phyloP scores from a whole-genome alignment of 2,888 invertebrate species.

The Temnothorax rugatulus region DNA sequence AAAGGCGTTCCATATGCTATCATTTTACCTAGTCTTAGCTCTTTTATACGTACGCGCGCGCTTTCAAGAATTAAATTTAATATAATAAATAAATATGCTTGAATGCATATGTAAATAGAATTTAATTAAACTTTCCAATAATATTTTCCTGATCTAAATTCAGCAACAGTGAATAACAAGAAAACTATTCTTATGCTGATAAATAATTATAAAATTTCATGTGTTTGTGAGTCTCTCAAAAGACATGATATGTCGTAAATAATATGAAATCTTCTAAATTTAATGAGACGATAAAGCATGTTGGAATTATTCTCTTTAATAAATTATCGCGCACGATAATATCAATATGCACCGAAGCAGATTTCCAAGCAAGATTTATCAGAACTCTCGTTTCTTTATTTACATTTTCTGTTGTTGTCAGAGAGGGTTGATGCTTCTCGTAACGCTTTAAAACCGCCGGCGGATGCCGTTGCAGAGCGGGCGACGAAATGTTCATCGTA shows the following conservation, averaged over 20 bases:
- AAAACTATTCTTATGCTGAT: not conserved
- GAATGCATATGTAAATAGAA: not conserved
- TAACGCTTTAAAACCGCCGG: not conserved
- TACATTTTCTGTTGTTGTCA: not conserved
- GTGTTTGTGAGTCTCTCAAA: not conserved
- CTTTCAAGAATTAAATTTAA: not conserved
- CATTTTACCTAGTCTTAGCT: not conserved
- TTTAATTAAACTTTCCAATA: not conserved
- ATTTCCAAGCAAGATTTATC: not conserved
- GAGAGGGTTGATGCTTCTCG: not conserved
- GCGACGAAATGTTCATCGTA: slow-evolving; percentile 24
- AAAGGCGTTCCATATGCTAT: not conserved
- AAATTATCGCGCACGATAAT: not conserved
- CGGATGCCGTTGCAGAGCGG: not conserved
- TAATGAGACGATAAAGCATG: not conserved
- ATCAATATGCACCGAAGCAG: not conserved
- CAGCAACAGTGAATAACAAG: not conserved
- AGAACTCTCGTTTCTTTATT: not conserved
- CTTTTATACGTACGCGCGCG: too few species aligned
- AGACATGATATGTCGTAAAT: not conserved
- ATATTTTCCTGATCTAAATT: not conserved
- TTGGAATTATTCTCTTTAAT: not conserved
- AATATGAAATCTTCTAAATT: not conserved
- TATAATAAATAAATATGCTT: not conserved
- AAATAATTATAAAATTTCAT: not conserved